These are phyloP conservation scores for Torymus auratus DNA, from an alignment of 2,888 invertebrate species.

Conservation along the genomic window DNA sequence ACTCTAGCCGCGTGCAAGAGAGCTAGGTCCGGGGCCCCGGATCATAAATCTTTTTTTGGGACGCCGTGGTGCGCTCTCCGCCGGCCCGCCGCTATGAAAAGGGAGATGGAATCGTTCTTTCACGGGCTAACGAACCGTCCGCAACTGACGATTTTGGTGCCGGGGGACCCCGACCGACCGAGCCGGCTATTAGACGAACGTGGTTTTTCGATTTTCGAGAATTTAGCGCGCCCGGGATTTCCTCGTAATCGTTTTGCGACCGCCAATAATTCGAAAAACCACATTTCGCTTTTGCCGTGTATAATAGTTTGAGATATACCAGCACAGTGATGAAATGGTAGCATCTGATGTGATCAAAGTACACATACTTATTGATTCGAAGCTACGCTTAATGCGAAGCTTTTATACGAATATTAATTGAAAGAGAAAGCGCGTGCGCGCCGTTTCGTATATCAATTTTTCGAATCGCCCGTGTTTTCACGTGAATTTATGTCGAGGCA, in stretches of 20 bases:
- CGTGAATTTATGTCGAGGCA: slow-evolving; percentile 4
- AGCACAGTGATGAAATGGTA: too few relatives aligned
- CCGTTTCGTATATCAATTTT: neutral
- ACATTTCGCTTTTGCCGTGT: neutral
- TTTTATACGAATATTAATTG: slow-evolving; percentile 43
- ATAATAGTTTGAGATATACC: too few relatives aligned
- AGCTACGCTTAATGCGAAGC: neutral
- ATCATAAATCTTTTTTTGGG: slow-evolving; percentile 52
- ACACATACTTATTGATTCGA: too few relatives aligned
- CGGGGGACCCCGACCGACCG: neutral
- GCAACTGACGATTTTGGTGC: slow-evolving; percentile 32
- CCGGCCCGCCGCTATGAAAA: slow-evolving; percentile 3
- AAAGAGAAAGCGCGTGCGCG: neutral
- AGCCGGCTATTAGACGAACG: neutral
- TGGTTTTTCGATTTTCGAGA: slow-evolving; percentile 20
- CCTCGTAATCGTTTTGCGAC: neutral
- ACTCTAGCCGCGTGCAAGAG: slow-evolving; percentile 5
- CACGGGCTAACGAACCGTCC: slow-evolving; percentile 40
- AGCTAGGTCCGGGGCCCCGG: slow-evolving; percentile 15
- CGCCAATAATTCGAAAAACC: neutral
- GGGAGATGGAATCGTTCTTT: slow-evolving; percentile 41
- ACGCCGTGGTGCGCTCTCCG: neutral
- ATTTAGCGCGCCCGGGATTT: slow-evolving; percentile 7
- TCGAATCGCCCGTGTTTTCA: neutral
- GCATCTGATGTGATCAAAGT: too few relatives aligned